Evolutionary conservation across 2,888 invertebrate genomes (phyloP).

Genomic region (Bursaphelenchus okinawaensis): DNA sequence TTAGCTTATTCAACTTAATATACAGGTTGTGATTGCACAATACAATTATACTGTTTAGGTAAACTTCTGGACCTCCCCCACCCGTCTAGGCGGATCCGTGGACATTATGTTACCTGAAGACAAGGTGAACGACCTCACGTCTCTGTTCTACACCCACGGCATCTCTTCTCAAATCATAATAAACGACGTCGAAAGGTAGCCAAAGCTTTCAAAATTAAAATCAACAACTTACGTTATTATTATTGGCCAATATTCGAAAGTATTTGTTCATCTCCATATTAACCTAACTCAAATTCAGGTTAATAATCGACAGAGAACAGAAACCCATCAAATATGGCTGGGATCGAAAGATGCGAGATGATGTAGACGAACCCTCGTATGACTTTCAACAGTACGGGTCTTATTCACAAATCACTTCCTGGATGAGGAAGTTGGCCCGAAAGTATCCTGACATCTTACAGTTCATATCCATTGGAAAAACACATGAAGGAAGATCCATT

Average conservation of each 20-base stretch:
- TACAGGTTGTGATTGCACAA: too few species aligned
- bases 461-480: constrained; percentile 49
- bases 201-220: background rate
- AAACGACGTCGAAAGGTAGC: constrained; percentile 48
- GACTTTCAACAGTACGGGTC: constrained; percentile 35
- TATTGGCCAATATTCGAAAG: background rate
- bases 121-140: constrained; percentile 24
- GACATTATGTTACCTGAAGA: constrained; percentile 72
- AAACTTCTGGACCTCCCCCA: constrained; percentile 67
- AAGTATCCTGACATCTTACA: constrained; percentile 45
- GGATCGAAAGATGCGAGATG: constrained; percentile 8
- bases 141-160: constrained; percentile 23
- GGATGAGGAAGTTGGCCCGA: constrained; percentile 48
- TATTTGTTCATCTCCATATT: background rate
- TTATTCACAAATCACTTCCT: constrained; percentile 42
- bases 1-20: too few species aligned
- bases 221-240: background rate
- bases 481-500: constrained; percentile 52
- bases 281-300: constrained; percentile 21
- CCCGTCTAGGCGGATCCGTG: constrained; percentile 61
- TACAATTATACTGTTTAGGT: constrained; percentile 38
- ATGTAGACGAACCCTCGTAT: constrained; percentile 11
- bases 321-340: constrained; percentile 25
- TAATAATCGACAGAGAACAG: constrained; percentile 32
- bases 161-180: constrained; percentile 45